phyloP scores from a whole-genome alignment of 2,888 invertebrate species.

The Crepidodera aurea region DNA sequence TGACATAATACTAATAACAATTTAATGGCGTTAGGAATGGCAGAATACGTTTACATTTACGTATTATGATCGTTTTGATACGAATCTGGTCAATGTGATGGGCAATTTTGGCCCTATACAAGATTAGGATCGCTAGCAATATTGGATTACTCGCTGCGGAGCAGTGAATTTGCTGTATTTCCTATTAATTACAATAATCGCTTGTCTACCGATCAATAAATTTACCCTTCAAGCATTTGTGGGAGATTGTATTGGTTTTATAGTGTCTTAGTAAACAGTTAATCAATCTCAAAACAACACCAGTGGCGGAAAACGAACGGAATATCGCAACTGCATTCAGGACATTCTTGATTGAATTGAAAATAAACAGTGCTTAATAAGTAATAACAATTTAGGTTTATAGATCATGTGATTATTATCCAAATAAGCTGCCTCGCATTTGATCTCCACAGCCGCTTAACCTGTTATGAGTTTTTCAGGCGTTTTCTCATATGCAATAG shows the following conservation, averaged over 20 bases:
- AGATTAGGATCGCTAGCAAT: slow-evolving; percentile 55
- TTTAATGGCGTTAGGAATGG: slow-evolving; percentile 26
- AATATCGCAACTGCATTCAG: too few relatives aligned
- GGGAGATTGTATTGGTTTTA: neutral
- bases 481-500: too few relatives aligned
- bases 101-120: slow-evolving; percentile 51
- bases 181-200: slow-evolving; percentile 59
- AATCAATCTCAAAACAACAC: too few relatives aligned
- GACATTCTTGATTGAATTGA: too few relatives aligned
- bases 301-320: too few relatives aligned
- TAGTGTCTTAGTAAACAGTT: neutral
- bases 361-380: too few relatives aligned
- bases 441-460: too few relatives aligned
- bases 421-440: too few relatives aligned
- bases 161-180: slow-evolving; percentile 59
- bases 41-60: slow-evolving; percentile 42
- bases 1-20: slow-evolving; percentile 20
- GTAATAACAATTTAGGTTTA: too few relatives aligned
- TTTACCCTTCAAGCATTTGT: slow-evolving; percentile 36
- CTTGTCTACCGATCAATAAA: slow-evolving; percentile 45
- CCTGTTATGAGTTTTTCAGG: too few relatives aligned
- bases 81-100: slow-evolving; percentile 51
- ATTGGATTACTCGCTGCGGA: slow-evolving; percentile 57
- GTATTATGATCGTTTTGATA: slow-evolving; percentile 53
- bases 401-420: too few relatives aligned